Base-by-base conservation (phyloP, 2,888 invertebrate species). In the Tuberolachnus salignus region DNA sequence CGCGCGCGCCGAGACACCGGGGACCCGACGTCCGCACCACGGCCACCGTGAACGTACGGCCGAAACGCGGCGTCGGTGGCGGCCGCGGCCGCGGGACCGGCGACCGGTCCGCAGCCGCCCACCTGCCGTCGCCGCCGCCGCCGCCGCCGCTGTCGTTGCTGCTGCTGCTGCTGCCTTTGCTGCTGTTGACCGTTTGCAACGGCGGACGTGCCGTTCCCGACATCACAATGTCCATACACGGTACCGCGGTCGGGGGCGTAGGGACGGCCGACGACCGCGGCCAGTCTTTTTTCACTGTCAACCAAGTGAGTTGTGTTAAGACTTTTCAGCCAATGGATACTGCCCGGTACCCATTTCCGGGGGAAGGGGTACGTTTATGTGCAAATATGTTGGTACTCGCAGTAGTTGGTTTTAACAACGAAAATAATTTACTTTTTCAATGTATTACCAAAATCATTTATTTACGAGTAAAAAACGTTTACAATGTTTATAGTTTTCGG, bases 171-270 rank as follows among this genome's bases (percentile, higher is more conserved):
- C 19, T 26, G 42, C 14, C 26, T 16, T 8, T 67, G 57, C 16
- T 49, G 11, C 21, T 57, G 67, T 1, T 19, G 19, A 11, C 34
- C 46, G 21, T 34, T 23, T 9, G 13, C 11, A n/a, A 19, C 21
- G 34, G n/a, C n/a, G 63, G 1, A n/a, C 49, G 26, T 3, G 57
- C 75, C 16, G 75, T 57, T 3, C 75, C 75, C 10, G 75, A 78
- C 75, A 78, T 78, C 49, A 67, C 75, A 49, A 78, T 78, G 75
- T 78, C 75, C 75, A 78, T 78, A 49, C 75, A 59, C 75, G 59
- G 67, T 8, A 26, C 59, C 55, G 46, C 19, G 19, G 42, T 23
- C 19, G 55, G 69, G 16, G 42, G 21, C 21, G 53, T 53, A 4
- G 69, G 53, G 3, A 59, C 71, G 1, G 19, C 46, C n/a, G 49